Conservation (phyloP, 2,113 vertebrate genomes). For the Xiphophorus maculatus region DNA sequence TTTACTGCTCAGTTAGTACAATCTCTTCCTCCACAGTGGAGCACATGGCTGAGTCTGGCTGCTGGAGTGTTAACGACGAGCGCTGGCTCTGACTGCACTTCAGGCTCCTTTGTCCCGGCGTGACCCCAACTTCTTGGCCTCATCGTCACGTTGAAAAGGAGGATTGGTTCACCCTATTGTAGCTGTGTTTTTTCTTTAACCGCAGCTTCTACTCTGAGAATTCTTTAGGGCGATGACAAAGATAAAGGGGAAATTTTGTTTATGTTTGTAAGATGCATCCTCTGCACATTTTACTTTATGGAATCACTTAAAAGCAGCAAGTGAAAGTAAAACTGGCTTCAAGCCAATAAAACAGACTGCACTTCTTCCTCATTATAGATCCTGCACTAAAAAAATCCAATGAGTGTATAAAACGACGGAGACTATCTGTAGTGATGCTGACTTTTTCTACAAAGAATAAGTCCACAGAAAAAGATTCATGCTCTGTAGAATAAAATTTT, state of each 20-base stretch:
- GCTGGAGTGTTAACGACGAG: slow-evolving; percentile 41
- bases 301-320: neutral
- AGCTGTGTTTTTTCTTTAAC: slow-evolving; percentile 23
- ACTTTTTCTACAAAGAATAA: slow-evolving; percentile 2
- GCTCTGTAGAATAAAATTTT: too few relatives aligned
- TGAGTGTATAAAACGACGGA: slow-evolving; percentile 2
- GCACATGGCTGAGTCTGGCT: slow-evolving; percentile 35
- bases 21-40: slow-evolving; percentile 32
- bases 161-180: slow-evolving; percentile 20
- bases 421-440: slow-evolving; percentile 20
- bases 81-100: slow-evolving; percentile 37
- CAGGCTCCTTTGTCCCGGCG: slow-evolving; percentile 62
- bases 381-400: slow-evolving; percentile 30
- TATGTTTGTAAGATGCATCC: neutral
- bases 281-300: neutral
- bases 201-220: slow-evolving; percentile 20
- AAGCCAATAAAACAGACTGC: neutral
- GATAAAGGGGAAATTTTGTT: slow-evolving; percentile 4
- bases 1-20: slow-evolving; percentile 35
- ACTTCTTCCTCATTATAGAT: slow-evolving; percentile 12
- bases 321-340: slow-evolving; percentile 4
- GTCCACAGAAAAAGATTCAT: too few relatives aligned
- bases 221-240: slow-evolving; percentile 21
- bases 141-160: slow-evolving; percentile 58
- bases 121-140: slow-evolving; percentile 67